Conservation (phyloP, 2,797 vertebrate species). For the Spinus pinus region DNA sequence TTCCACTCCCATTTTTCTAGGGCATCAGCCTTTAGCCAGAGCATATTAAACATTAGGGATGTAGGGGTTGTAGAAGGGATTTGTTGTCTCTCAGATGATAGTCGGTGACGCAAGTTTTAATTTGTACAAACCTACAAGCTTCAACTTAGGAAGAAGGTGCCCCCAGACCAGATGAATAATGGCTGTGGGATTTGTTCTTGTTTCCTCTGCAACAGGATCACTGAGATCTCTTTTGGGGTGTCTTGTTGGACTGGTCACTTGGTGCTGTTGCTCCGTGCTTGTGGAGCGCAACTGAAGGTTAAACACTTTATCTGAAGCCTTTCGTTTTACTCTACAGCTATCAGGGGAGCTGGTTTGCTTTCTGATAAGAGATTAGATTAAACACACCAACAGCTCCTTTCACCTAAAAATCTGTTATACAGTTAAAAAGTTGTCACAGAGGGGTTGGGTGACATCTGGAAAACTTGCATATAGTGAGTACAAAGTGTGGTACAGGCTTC, state of each 20-base stretch:
- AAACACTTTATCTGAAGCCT: background rate
- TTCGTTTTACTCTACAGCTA: background rate
- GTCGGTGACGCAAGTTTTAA: rapidly evolving
- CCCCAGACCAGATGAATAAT: background rate
- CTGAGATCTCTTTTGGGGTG: background rate
- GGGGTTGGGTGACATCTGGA: background rate
- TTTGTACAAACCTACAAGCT: background rate
- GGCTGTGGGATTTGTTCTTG: background rate
- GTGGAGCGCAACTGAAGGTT: background rate
- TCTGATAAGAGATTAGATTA: slow-evolving; percentile 24
- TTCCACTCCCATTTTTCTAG: background rate
- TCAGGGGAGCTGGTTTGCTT: background rate
- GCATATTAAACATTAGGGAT: background rate
- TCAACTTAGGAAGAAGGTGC: background rate
- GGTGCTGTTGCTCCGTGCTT: background rate
- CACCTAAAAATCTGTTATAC: background rate
- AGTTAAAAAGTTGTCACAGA: background rate
- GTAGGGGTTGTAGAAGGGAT: background rate
- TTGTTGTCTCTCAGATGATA: background rate
- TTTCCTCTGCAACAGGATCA: background rate
- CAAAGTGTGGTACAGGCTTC: background rate
- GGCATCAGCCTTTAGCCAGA: background rate
- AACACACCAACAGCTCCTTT: background rate
- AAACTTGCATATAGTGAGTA: background rate
- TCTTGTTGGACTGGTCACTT: background rate